phyloP scores from a whole-genome alignment of 2,113 vertebrate species.

The Caranx ignobilis region DNA sequence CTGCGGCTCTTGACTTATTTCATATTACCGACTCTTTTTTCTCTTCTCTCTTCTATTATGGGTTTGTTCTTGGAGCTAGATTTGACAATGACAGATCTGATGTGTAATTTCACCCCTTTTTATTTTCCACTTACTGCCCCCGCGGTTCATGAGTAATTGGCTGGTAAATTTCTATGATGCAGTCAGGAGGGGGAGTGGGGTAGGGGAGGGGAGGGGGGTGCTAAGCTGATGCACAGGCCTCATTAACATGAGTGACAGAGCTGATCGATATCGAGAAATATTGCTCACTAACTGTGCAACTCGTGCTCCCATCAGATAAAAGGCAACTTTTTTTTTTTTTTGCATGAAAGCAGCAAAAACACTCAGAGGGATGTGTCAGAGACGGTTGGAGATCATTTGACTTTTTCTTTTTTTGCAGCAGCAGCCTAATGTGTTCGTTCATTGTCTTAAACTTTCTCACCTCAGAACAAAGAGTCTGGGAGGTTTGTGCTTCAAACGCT shows the following conservation, averaged over 20 bases:
- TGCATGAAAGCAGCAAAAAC: background rate
- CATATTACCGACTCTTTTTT: background rate
- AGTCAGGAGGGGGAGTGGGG: background rate
- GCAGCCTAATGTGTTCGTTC: background rate
- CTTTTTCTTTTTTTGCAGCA: background rate
- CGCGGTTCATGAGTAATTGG: conserved; percentile 39
- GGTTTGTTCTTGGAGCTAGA: background rate
- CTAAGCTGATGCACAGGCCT: conserved; percentile 23
- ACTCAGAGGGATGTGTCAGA: background rate
- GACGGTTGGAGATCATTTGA: background rate
- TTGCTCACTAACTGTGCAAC: background rate
- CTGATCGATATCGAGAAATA: conserved; percentile 30
- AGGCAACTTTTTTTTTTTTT: background rate
- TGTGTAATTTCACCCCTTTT: conserved; percentile 26
- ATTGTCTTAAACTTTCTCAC: background rate
- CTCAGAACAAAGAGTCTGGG: background rate
- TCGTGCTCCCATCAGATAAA: background rate
- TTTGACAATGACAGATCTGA: conserved; percentile 42
- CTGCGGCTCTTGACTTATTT: conserved; percentile 25
- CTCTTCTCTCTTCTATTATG: background rate
- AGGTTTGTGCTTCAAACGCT: background rate
- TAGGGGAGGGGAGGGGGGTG: no score
- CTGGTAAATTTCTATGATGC: conserved; percentile 32
- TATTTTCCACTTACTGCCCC: conserved; percentile 16
- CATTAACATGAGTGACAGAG: conserved; percentile 42